Conservation (phyloP, 2,797 vertebrate genomes). For the Cynopterus sphinx region DNA sequence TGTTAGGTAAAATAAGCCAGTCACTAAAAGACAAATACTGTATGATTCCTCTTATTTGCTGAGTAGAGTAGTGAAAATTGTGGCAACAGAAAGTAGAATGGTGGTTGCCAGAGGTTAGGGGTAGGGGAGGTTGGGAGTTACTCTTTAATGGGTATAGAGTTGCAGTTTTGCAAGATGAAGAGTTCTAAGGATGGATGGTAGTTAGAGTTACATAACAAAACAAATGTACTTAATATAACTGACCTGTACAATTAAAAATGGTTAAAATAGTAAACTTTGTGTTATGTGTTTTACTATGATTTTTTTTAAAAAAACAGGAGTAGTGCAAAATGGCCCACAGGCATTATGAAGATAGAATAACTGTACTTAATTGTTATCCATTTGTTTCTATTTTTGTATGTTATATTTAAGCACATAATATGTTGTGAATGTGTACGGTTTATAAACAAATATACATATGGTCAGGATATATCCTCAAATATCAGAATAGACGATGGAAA, state of each 20-base stretch:
- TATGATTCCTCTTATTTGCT: neutral
- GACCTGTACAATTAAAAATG: neutral
- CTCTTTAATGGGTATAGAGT: neutral
- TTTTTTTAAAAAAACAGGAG: neutral
- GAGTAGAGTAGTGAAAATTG: neutral
- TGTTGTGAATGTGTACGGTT: neutral
- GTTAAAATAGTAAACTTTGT: neutral
- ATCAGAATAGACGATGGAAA: neutral
- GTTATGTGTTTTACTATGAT: neutral
- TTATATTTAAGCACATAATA: neutral
- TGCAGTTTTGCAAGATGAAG: neutral
- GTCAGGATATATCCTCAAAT: neutral
- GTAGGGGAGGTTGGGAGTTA: neutral
- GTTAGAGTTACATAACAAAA: neutral
- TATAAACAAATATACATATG: neutral
- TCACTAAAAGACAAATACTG: neutral
- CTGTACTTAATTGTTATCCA: neutral
- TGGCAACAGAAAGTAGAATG: neutral
- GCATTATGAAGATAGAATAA: neutral
- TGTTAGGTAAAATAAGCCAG: neutral
- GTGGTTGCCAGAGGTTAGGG: neutral
- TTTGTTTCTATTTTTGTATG: neutral
- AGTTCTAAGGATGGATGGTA: neutral
- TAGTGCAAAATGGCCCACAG: neutral
- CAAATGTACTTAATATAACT: neutral